Evolutionary conservation across 2,113 vertebrate species (phyloP).

Genomic region (Dicentrarchus labrax): DNA sequence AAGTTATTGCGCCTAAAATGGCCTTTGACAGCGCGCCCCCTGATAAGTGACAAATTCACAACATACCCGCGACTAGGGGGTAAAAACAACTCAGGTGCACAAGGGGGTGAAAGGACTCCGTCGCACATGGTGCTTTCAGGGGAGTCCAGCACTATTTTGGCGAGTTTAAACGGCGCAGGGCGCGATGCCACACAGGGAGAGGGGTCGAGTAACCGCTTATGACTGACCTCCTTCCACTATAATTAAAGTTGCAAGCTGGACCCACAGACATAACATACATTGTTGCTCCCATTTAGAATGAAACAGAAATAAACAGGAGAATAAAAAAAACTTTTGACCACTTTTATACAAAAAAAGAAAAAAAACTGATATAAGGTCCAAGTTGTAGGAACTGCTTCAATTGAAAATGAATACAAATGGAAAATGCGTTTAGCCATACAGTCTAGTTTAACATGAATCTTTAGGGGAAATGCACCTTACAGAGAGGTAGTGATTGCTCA

Average conservation of each 20-base stretch:
- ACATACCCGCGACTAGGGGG: slow-evolving; percentile 69
- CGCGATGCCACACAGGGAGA: slow-evolving; percentile 83
- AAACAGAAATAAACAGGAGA: slow-evolving; percentile 20
- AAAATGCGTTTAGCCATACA: neutral
- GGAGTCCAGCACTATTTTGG: slow-evolving; percentile 79
- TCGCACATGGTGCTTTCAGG: slow-evolving; percentile 66
- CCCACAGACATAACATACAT: slow-evolving; percentile 55
- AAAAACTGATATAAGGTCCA: neutral
- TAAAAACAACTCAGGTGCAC: slow-evolving; percentile 78
- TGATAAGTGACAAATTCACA: slow-evolving; percentile 74
- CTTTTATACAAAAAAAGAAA: neutral
- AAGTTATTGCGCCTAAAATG: slow-evolving; percentile 70
- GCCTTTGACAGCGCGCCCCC: slow-evolving; percentile 53
- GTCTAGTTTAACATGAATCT: neutral
- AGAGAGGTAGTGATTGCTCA: neutral
- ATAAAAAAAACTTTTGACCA: too few species aligned
- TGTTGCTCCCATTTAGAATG: slow-evolving; percentile 52
- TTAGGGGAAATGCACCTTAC: neutral
- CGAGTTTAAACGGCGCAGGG: slow-evolving; percentile 55
- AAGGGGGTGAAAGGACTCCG: slow-evolving; percentile 65
- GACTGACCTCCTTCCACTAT: slow-evolving; percentile 74
- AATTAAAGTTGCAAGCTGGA: slow-evolving; percentile 72
- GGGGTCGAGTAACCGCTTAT: slow-evolving; percentile 56
- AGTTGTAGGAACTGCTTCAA: neutral
- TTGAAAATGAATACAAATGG: neutral